Evolutionary conservation across 2,888 invertebrate species (phyloP).

Genomic region (Leptothorax acervorum): DNA sequence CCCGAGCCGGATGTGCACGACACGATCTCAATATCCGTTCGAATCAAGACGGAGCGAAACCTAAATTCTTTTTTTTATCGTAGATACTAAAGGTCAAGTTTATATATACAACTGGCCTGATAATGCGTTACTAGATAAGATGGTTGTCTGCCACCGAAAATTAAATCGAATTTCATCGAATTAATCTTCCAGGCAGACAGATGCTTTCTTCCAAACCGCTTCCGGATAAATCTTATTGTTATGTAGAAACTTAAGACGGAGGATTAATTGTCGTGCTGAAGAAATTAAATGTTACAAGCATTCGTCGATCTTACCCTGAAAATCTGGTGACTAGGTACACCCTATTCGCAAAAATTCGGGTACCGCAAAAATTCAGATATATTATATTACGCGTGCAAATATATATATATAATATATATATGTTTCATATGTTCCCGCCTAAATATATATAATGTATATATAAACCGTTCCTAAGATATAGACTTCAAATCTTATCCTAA

Average conservation of each 20-base stretch:
- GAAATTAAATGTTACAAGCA: slow-evolving; percentile 19
- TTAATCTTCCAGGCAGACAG: background rate
- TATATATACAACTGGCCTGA: background rate
- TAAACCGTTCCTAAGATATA: slow-evolving; percentile 29
- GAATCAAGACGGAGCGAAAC: background rate
- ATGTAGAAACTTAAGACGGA: background rate
- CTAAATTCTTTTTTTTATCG: background rate
- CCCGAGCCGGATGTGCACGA: background rate
- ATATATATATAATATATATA: background rate
- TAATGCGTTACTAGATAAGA: background rate
- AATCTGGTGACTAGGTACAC: background rate
- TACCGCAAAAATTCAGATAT: slow-evolving; percentile 23
- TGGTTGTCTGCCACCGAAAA: background rate
- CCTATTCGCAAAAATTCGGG: slow-evolving; percentile 8
- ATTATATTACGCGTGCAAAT: slow-evolving; percentile 30
- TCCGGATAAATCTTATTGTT: background rate
- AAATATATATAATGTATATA: slow-evolving; percentile 20
- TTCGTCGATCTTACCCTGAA: background rate
- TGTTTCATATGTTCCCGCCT: slow-evolving; percentile 34
- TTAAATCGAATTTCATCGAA: background rate
- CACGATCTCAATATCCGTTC: background rate
- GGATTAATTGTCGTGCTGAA: background rate
- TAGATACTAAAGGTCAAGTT: background rate
- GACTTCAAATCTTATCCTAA: slow-evolving; percentile 23
- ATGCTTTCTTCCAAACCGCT: background rate